Evolutionary conservation across 2,113 vertebrate species (phyloP).

Genomic region (Myotis brandtii): DNA sequence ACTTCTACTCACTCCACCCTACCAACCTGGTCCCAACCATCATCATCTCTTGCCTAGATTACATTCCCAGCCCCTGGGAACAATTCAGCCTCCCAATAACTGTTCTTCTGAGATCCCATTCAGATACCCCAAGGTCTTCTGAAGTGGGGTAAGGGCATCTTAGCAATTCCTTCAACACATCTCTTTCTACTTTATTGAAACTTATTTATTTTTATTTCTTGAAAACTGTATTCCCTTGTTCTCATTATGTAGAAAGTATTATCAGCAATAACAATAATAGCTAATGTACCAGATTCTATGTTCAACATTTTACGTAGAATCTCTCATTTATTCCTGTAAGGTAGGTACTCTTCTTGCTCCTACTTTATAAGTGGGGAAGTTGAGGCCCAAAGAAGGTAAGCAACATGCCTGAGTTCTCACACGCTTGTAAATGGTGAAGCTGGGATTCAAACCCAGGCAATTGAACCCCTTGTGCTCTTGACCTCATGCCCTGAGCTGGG

Average conservation of each 20-base stretch:
- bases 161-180: neutral
- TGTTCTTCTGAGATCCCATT: neutral
- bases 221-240: constrained; percentile 19
- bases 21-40: neutral
- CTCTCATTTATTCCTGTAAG: too few species aligned
- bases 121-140: neutral
- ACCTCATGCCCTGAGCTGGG: neutral
- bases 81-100: neutral
- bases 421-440: neutral
- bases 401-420: neutral
- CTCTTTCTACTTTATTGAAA: neutral
- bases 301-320: too few species aligned
- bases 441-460: neutral
- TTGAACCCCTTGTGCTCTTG: neutral
- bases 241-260: neutral
- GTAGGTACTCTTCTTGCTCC: too few species aligned
- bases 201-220: neutral
- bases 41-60: neutral
- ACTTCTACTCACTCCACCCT: neutral
- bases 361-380: too few species aligned
- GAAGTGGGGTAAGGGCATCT: neutral
- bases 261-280: neutral
- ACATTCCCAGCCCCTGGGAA: neutral
- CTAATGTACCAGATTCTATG: too few species aligned
- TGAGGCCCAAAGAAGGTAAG: neutral